These are phyloP conservation scores for Sphyrna mokarran DNA, from an alignment of 2,113 vertebrate species.

Conservation along the genomic window DNA sequence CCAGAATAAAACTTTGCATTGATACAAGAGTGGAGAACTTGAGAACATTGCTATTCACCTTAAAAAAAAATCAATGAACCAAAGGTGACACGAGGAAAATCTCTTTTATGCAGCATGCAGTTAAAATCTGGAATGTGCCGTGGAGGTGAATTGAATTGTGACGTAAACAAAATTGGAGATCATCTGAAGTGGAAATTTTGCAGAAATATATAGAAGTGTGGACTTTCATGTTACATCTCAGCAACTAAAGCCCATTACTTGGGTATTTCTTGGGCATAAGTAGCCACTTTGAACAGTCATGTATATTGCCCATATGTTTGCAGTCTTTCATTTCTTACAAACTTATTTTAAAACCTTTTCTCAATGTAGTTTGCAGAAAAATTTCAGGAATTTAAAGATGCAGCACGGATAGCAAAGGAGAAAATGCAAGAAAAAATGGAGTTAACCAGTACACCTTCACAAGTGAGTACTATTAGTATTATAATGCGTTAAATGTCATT, in stretches of 20 bases:
- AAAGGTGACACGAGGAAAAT: neutral
- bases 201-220: neutral
- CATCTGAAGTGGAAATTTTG: neutral
- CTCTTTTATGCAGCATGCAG: neutral
- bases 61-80: too few relatives aligned
- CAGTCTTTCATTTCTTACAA: neutral
- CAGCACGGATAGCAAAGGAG: constrained; percentile 89
- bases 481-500: neutral
- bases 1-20: too few relatives aligned
- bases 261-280: neutral
- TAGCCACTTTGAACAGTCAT: neutral
- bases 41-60: too few relatives aligned
- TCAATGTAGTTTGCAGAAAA: constrained; percentile 86
- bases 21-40: neutral
- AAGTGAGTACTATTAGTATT: constrained; percentile 57
- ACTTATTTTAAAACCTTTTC: constrained; percentile 40
- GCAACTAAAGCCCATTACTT: neutral
- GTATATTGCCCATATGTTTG: neutral
- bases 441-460: constrained; percentile 89
- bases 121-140: neutral
- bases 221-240: neutral
- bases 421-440: constrained; percentile 97
- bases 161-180: neutral
- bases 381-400: constrained; percentile 98
- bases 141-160: neutral